phyloP scores from a whole-genome alignment of 2,888 invertebrate species.

The Drosophila percnosoma region DNA sequence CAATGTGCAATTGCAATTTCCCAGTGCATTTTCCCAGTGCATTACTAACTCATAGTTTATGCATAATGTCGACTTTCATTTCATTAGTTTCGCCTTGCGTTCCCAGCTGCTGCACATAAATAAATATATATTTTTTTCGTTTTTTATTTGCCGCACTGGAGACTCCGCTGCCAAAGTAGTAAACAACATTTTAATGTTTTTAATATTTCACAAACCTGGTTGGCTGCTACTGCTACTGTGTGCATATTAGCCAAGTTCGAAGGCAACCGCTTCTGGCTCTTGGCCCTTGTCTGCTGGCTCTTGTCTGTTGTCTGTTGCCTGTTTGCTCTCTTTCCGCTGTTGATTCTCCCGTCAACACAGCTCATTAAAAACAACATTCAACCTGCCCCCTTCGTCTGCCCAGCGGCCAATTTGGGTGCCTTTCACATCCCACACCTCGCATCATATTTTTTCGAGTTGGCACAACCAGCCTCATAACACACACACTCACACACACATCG shows the following conservation, averaged over 20 bases:
- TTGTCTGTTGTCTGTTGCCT: not conserved
- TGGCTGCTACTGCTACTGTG: constrained; percentile 8
- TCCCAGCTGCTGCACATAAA: constrained; percentile 55
- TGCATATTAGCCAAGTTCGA: constrained; percentile 62
- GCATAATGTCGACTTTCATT: constrained; percentile 66
- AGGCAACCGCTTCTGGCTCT: constrained; percentile 37
- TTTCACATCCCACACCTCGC: not conserved
- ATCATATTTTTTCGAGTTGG: constrained; percentile 24
- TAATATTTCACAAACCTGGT: constrained; percentile 63
- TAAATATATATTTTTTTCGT: constrained; percentile 44
- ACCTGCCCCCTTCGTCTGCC: constrained; percentile 19
- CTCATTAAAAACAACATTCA: constrained; percentile 70
- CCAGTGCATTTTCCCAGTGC: constrained; percentile 56
- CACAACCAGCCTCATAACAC: constrained; percentile 22
- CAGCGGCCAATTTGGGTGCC: constrained; percentile 36
- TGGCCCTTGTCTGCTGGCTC: not conserved
- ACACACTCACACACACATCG: constrained; percentile 1
- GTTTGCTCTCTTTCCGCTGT: constrained; percentile 20
- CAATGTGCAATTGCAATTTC: constrained; percentile 62
- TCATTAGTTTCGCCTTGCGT: constrained; percentile 61
- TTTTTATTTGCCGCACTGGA: constrained; percentile 47
- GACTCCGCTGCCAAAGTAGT: constrained; percentile 57
- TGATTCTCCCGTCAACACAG: constrained; percentile 57
- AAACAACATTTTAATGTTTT: constrained; percentile 80
- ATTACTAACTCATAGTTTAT: constrained; percentile 77